Conservation (phyloP, 2,113 vertebrate genomes). For the Spilogale gracilis region DNA sequence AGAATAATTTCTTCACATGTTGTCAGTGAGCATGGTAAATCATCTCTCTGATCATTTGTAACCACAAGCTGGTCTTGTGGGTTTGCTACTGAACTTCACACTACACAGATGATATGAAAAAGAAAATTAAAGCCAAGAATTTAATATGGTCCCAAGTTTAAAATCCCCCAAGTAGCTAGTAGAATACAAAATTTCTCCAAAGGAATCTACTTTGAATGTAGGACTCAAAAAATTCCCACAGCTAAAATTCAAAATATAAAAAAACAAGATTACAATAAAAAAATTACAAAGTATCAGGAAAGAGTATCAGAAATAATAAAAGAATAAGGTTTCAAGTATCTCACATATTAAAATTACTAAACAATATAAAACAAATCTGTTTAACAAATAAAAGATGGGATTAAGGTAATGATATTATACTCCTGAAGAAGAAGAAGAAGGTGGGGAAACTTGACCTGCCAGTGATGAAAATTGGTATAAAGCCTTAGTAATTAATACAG, state of each 20-base stretch:
- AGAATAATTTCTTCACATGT: not conserved
- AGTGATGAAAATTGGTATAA: not conserved
- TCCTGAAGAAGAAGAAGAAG: not conserved
- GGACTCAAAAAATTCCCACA: not conserved
- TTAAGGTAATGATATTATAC: not conserved
- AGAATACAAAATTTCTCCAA: not conserved
- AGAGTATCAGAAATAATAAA: not conserved
- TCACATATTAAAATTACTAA: slow-evolving; percentile 12
- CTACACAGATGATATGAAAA: not conserved
- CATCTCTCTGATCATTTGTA: not conserved
- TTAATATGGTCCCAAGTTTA: not conserved
- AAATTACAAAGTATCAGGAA: not conserved
- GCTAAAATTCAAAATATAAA: not conserved
- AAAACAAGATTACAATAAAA: not conserved
- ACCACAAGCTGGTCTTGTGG: not conserved
- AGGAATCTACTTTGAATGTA: not conserved
- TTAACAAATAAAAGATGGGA: not conserved
- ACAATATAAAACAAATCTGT: not conserved
- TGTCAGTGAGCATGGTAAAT: not conserved
- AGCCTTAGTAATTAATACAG: not conserved
- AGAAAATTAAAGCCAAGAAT: slow-evolving; percentile 38
- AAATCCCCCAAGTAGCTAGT: not conserved
- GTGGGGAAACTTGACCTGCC: not conserved
- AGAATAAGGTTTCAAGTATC: slow-evolving; percentile 10
- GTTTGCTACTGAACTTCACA: slow-evolving; percentile 21